These are phyloP conservation scores for Aradophagus sp. DNA, from an alignment of 1,140 invertebrate species.

Conservation along the genomic window DNA sequence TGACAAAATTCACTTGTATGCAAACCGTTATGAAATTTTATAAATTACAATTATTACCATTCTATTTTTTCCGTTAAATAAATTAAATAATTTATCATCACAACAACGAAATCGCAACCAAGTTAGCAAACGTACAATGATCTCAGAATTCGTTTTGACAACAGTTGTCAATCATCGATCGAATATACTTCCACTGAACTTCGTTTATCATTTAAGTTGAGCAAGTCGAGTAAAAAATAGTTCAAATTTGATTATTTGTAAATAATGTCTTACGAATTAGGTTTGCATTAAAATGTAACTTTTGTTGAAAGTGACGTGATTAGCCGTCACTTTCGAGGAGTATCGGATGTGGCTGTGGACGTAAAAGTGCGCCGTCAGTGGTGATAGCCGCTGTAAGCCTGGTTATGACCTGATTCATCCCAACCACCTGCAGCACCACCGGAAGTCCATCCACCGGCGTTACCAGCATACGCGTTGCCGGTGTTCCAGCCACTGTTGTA, in stretches of 20 bases:
- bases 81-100: constrained; percentile 38
- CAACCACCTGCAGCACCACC: constrained; percentile 55
- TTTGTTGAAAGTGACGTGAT: constrained; percentile 3
- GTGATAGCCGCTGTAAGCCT: constrained; percentile 66
- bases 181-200: neutral
- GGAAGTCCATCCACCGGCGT: constrained; percentile 62
- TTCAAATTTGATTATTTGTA: no score
- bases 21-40: constrained; percentile 15
- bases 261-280: no score
- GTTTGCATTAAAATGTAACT: no score
- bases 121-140: neutral
- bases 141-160: no score
- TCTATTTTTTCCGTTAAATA: constrained; percentile 27
- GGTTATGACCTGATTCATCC: constrained; percentile 65
- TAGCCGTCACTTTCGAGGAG: constrained; percentile 11
- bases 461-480: constrained; percentile 61
- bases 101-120: constrained; percentile 24
- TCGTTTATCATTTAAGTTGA: neutral
- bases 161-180: no score
- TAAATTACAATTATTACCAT: constrained; percentile 30
- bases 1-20: constrained; percentile 34
- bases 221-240: no score
- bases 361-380: no score
- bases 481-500: constrained; percentile 68
- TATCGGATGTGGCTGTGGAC: no score